Base-by-base conservation (phyloP, 2,888 invertebrate species). In the Clepsis dumicolana region DNA sequence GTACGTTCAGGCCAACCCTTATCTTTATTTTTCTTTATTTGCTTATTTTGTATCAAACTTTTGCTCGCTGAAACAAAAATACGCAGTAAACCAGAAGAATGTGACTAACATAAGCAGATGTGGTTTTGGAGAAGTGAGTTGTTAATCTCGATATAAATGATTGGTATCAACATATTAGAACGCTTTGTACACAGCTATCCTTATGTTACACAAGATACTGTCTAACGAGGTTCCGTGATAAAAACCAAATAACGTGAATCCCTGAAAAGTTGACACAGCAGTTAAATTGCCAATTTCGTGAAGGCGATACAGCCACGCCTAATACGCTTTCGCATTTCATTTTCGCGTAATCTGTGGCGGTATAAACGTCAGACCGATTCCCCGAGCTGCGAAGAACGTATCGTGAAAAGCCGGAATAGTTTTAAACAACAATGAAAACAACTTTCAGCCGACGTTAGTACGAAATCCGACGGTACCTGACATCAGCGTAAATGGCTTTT, bases 401-500 rank as follows among this genome's bases (percentile, higher is more conserved):
- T 63, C 50, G 7, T 52, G 25, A 67, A 70, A 70, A 65, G 41
- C 65, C 24, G 64, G 48, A 70, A 71, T 71, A 67, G 70, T 70
- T 73, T 70, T 70, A 66, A 62, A 69, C 68, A 77, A 74, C 74
- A 73, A 75, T 75, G 75, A 74, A 73, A 79, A 73, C 80, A 77
- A 73, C 71, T 71, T 67, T 68, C 67, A 57, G 63, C 57, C 63
- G 53, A 56, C 66, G 63, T 48, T 48, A 48, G 48, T 63, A 71
- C 70, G 74, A 74, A 73, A 73, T 65, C 75, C 70, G 65, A 75
- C 77, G 74, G 69, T 80, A 83, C 80, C 80, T 80, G 82, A 78
- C 78, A 72, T 77, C 75, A 74, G 74, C 80, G 53, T 75, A 80
- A 82, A 82, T 80, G 74, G 80, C 77, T 78, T 80, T 82, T 83